Percentiles rank a stretch among this genome's conserved stretches.
phyloP scores from a whole-genome alignment of 2,797 vertebrate species.

The Fistularia tabacaria region DNA sequence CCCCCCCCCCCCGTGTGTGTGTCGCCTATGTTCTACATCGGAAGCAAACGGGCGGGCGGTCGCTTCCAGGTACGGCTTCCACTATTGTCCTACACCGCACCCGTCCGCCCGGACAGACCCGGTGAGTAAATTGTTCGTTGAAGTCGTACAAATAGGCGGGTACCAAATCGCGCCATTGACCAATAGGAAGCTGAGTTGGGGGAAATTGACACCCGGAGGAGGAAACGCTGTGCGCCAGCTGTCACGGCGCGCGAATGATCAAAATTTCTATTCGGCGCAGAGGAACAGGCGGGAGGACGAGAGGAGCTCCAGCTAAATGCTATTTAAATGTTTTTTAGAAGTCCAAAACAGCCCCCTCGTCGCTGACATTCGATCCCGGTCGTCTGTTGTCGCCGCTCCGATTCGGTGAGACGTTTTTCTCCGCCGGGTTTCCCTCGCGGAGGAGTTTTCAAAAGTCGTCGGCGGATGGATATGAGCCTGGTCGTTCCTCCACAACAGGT shows the following conservation, averaged over 20 bases:
- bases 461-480: conserved; percentile 64
- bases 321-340: conserved; percentile 25
- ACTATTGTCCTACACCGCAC: not conserved
- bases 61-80: too few relatives aligned
- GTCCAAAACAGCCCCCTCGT: conserved; percentile 3
- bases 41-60: too few relatives aligned
- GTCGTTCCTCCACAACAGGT: conserved; percentile 61
- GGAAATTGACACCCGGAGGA: conserved; percentile 47
- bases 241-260: conserved; percentile 76
- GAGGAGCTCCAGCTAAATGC: not conserved
- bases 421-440: conserved; percentile 11
- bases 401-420: conserved; percentile 8
- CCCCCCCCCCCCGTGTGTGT: too few relatives aligned
- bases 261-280: conserved; percentile 51
- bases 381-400: conserved; percentile 6
- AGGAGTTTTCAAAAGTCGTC: conserved; percentile 1
- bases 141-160: conserved; percentile 34
- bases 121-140: not conserved
- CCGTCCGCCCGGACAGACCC: conserved; percentile 18
- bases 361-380: not conserved
- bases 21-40: too few relatives aligned
- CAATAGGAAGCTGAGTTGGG: conserved; percentile 51
- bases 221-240: conserved; percentile 46
- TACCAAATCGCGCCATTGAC: not conserved
- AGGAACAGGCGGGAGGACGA: conserved; percentile 73